Conservation (phyloP, 2,888 invertebrate species). For the Spatulosminthurus flaviceps region DNA sequence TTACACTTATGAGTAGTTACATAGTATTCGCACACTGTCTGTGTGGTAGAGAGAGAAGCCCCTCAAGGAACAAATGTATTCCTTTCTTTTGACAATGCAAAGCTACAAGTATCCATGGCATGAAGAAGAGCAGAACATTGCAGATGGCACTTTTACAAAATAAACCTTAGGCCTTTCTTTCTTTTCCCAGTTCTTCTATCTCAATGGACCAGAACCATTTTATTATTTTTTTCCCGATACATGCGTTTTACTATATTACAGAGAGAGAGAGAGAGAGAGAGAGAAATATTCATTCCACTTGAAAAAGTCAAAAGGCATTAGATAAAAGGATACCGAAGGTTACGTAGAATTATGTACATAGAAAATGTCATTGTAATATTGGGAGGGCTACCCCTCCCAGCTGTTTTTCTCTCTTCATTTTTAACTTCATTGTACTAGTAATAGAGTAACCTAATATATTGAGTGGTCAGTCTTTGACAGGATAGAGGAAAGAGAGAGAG, state of each 20-base stretch:
- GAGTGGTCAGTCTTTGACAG: not conserved
- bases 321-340: not conserved
- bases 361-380: not conserved
- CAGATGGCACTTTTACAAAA: not conserved
- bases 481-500: too few relatives aligned
- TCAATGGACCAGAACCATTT: conserved; percentile 42
- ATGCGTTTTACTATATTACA: too few relatives aligned
- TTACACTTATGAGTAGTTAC: too few relatives aligned
- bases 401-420: conserved; percentile 9
- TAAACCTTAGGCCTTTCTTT: not conserved
- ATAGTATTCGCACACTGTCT: too few relatives aligned
- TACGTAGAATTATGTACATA: not conserved
- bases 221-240: too few relatives aligned
- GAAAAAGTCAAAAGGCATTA: conserved; percentile 9
- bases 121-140: not conserved
- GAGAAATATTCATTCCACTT: too few relatives aligned
- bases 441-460: conserved; percentile 37
- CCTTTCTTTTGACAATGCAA: conserved; percentile 19
- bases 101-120: conserved; percentile 5
- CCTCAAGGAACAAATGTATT: conserved; percentile 28
- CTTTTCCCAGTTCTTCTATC: not conserved
- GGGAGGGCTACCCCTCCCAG: not conserved
- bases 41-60: conserved; percentile 2
- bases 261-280: too few relatives aligned
- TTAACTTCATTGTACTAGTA: not conserved